Base-by-base conservation (phyloP, 1,140 invertebrate species). In the Pachypeltis micranthus region DNA sequence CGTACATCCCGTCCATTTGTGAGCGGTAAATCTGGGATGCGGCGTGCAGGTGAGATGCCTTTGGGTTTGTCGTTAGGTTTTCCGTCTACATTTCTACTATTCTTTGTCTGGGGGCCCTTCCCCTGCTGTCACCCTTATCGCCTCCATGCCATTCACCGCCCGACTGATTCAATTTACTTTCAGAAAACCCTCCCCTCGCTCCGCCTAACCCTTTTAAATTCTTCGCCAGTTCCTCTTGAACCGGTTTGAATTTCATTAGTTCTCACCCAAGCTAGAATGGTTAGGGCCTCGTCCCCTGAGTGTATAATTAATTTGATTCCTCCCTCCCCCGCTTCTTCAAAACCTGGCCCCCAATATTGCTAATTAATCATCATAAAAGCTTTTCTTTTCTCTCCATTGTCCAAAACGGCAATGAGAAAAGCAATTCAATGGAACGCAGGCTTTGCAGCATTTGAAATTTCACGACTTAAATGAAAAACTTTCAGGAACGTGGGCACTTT, bases 121-220 rank as follows among this genome's bases (percentile, higher is more conserved):
- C 7, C 19, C 47, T 10, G 10, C 47, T 51, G 47, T 51, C 47
- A 21, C 19, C 47, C 47, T 51, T 51, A 51, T 51, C 47, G 47
- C 47, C 19, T 4, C 47, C 47, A 51, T 21, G 47, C 47, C 47
- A 51, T 51, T 51, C 47, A 51, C 7, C 47, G 10, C 3, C 47
- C 47, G 47, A 51, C 47, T 51, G 47, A 51, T 51, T 51, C 47
- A 51, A 51, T 51, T 51, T 51, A 51, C 47, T 51, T 51, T 51
- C 47, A 51, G 47, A 51, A 10, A 10, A 10, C 47, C 47, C 19
- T 21, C 47, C n/a, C n/a, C n/a, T n/a, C n/a, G n/a, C n/a, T n/a
- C n/a, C n/a, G n/a, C n/a, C n/a, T n/a, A n/a, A 51, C 19, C 47
- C 47, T 21, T 51, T 51, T 51, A 51, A 51, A 51, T 51, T 21